A percentile compares a stretch with the other conserved stretches of the same genome.
These are phyloP conservation scores for Leptopilina drosophilae DNA, from an alignment of 2,888 invertebrate species.

Conservation along the genomic window DNA sequence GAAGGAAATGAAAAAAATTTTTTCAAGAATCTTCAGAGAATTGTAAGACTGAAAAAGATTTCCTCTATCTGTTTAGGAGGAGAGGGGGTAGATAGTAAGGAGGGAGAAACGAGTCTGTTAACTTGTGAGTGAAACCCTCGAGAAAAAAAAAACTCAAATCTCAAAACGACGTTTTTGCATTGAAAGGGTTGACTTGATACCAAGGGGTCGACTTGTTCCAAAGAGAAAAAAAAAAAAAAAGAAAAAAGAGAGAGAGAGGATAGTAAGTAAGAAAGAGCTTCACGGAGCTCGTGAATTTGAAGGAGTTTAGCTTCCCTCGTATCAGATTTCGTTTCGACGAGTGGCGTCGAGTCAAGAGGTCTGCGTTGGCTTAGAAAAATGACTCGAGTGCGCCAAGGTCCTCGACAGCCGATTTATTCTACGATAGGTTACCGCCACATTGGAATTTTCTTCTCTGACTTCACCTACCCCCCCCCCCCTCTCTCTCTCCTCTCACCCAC, in stretches of 20 bases:
- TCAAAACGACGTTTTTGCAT: constrained; percentile 68
- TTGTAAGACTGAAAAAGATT: too few species aligned
- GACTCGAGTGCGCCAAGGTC: constrained; percentile 67
- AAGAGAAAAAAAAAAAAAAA: constrained; percentile 56
- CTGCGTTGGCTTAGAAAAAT: constrained; percentile 69
- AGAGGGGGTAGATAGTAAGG: not conserved
- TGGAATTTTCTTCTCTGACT: not conserved
- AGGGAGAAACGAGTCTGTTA: not conserved
- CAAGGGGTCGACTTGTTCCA: constrained; percentile 55
- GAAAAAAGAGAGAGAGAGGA: constrained; percentile 17
- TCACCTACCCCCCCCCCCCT: too few species aligned
- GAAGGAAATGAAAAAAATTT: too few species aligned
- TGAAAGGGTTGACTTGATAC: constrained; percentile 60
- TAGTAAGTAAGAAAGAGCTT: constrained; percentile 36
- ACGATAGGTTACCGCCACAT: constrained; percentile 35
- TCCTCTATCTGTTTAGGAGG: not conserved
- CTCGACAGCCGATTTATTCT: constrained; percentile 59
- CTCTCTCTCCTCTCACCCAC: too few species aligned
- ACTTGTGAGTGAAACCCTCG: constrained; percentile 39
- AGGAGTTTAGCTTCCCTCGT: constrained; percentile 74
- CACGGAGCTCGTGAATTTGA: constrained; percentile 68
- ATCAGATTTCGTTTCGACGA: constrained; percentile 74
- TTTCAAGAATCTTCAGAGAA: too few species aligned
- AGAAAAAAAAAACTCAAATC: constrained; percentile 58
- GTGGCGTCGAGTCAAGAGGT: constrained; percentile 70